Evolutionary conservation across 1,140 invertebrate genomes (phyloP), one percentile per base, ranked within the genome.

Genomic region (Hydropsyche tenuis): DNA sequence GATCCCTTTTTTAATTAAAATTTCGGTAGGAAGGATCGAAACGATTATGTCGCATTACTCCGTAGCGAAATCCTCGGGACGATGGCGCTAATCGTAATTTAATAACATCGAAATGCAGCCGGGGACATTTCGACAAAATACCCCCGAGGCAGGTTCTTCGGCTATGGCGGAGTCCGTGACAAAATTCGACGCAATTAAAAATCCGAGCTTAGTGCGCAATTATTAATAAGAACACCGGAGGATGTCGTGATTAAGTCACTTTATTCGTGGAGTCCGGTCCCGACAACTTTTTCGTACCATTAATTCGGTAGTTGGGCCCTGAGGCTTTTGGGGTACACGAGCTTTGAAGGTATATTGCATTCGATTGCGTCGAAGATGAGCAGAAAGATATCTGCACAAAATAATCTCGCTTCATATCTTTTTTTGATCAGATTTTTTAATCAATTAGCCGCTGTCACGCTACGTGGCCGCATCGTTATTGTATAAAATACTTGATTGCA

Each of bases 171-270:
- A 14, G 30, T 65, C 43, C 63, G 63, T 65, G 63, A 65, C 43
- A 23, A 42, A 30, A 65, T 65, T 43, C 63, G 22, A 1, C 14
- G 27, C 63, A 65, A 65, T 65, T 65, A 65, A 43, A 65, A 65
- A 65, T 9, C 48, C 60, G 60, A 43, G 23, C 63, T 65, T 65
- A 18, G 43, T 65, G 63, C 37, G 37, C 63, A 27, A 65, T 65
- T 65, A 65, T 65, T 65, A 65, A 65, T 65, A 65, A 16, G 63
- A 65, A 65, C 43, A 43, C 63, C 0, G 56, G 20, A 16, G 48
- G 22, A 60, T 11, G 23, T 4, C 23, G 23, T 60, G 56, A 60
- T 60, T 60, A 60, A 60, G 56, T 60, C 25, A 60, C 56, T 60
- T 60, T 60, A 20, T 60, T 22, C 22, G 56, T 60, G 56, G 30